Base-by-base conservation (phyloP, 1,140 invertebrate species). In the Orchestia grillus region DNA sequence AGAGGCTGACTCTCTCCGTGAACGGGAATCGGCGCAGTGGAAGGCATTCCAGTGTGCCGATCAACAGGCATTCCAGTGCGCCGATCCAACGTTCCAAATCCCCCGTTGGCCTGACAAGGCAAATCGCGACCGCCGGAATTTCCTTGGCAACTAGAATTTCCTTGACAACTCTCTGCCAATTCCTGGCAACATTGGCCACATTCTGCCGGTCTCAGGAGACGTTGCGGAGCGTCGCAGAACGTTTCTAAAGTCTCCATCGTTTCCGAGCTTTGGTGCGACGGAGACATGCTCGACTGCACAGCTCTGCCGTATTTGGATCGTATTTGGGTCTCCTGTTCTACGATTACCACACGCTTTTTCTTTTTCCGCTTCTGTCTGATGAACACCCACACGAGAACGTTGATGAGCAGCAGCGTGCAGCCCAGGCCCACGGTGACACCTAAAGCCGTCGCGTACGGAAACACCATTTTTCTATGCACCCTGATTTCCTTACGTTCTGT, bases 401-500 rank as follows among this genome's bases (percentile, higher is more conserved):
- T 96, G n/a, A 96, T 62, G 15, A 96, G 87, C 36, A 96, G 41
- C 44, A 96, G n/a, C 0, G 77, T 91, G 43, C 96, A 96, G 19
- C 96, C 96, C 36, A 96, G 41, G 41, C 87, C 96, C 44, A 96
- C 96, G 23, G 96, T 96, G 41, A 96, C 87, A 23, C 96, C 96
- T n/a, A 96, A 87, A 28, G 96, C 96, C 40, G 96, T 96, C 36
- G 96, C 90, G n/a, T 96, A 96, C 36, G 96, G 96, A 53, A 96
- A 96, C n/a, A 91, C 96, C 0, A 91, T 42, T 94, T 44, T 44
- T 40, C 44, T 94, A 1, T 19, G 19, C 41, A 40, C 92, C 16
- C 40, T 44, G 0, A 45, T 94, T 44, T 47, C 40, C 40, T 94
- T 94, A 19, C 92, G 92, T 45, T 94, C 92, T 8, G 44, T 44